These are phyloP conservation scores for Archilochus colubris DNA, from an alignment of 2,113 vertebrate genomes.

Conservation along the genomic window DNA sequence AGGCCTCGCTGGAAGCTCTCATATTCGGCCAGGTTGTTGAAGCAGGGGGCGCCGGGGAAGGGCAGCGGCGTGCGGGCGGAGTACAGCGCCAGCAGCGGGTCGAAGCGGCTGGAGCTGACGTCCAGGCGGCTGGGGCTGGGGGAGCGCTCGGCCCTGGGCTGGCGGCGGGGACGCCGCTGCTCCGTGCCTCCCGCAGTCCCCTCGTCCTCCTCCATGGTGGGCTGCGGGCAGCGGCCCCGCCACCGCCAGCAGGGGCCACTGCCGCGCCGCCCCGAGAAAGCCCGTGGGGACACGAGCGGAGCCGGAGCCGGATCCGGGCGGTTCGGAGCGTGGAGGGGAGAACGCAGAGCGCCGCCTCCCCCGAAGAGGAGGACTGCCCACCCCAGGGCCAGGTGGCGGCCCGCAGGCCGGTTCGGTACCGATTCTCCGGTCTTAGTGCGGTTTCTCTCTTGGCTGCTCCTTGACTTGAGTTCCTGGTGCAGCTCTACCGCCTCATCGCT, in stretches of 20 bases:
- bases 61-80: conserved; percentile 81
- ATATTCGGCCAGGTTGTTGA: conserved; percentile 92
- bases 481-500: accelerated
- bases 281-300: neutral
- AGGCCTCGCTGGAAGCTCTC: conserved; percentile 87
- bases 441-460: no score
- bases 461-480: accelerated
- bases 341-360: no score
- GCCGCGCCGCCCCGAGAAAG: neutral
- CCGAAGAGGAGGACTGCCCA: no score
- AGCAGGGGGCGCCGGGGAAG: conserved; percentile 85
- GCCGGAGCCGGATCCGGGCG: neutral
- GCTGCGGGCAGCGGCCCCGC: neutral
- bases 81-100: conserved; percentile 88
- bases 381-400: no score
- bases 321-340: no score
- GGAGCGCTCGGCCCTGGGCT: conserved; percentile 4
- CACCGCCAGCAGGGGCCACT: neutral
- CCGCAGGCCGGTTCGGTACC: no score
- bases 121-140: conserved; percentile 75
- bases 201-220: conserved; percentile 59
- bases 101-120: conserved; percentile 86
- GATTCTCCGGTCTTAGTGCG: accelerated
- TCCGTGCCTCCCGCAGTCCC: conserved; percentile 63
- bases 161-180: conserved; percentile 60